Evolutionary conservation across 2,888 invertebrate genomes (phyloP).

Genomic region (Trisateles emortualis): DNA sequence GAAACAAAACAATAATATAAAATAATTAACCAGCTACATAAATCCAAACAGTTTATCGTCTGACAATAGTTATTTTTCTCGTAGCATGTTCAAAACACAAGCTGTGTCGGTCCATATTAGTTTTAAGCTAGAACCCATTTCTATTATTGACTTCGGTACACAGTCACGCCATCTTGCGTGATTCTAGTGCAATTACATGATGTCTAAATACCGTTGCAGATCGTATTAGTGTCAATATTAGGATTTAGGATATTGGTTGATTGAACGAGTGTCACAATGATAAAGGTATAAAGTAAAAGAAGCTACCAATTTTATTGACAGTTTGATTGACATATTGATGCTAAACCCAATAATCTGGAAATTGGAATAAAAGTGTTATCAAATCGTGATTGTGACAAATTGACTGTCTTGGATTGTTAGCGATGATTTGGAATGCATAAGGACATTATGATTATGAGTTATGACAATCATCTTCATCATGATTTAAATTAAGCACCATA

Average conservation of each 20-base stretch:
- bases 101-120: slow-evolving; percentile 17
- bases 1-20: not conserved
- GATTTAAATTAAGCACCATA: no score
- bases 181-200: slow-evolving; percentile 19
- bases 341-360: no score
- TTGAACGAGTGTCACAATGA: not conserved
- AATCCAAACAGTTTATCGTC: not conserved
- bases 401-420: no score
- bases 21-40: not conserved
- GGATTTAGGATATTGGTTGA: slow-evolving; percentile 10
- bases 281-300: not conserved
- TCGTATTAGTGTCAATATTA: slow-evolving; percentile 5
- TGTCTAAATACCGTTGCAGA: slow-evolving; percentile 9
- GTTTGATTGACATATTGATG: not conserved
- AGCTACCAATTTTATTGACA: not conserved
- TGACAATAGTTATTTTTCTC: not conserved
- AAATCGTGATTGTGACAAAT: no score
- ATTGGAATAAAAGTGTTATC: no score
- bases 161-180: slow-evolving; percentile 56
- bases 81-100: slow-evolving; percentile 2
- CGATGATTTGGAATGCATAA: no score
- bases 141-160: slow-evolving; percentile 37
- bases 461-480: no score
- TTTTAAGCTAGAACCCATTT: slow-evolving; percentile 33
- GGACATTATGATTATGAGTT: no score